Evolutionary conservation across 2,888 invertebrate genomes (phyloP).

Genomic region (Molanna angustata): DNA sequence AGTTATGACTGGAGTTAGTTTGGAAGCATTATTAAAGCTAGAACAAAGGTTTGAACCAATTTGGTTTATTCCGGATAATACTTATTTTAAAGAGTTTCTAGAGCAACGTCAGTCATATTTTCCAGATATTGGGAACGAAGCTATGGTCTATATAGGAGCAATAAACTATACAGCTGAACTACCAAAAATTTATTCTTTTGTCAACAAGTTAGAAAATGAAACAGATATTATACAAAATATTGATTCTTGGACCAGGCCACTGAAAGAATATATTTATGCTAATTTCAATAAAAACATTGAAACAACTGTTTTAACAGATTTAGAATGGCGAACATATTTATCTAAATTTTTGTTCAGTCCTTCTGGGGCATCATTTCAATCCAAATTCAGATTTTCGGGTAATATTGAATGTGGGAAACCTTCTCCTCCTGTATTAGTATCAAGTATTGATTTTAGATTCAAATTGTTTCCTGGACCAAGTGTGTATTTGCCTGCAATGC

Average conservation of each 20-base stretch:
- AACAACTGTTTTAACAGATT: slow-evolving; percentile 46
- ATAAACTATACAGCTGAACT: slow-evolving; percentile 65
- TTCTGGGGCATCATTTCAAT: slow-evolving; percentile 64
- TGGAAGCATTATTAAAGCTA: slow-evolving; percentile 60
- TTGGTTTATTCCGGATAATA: slow-evolving; percentile 74
- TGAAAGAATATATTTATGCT: slow-evolving; percentile 57
- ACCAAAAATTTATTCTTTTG: slow-evolving; percentile 54
- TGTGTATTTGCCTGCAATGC: slow-evolving; percentile 73
- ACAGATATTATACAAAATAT: slow-evolving; percentile 54
- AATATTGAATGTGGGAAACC: slow-evolving; percentile 61
- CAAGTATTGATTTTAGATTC: slow-evolving; percentile 64
- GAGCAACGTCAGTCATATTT: slow-evolving; percentile 57
- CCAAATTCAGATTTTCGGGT: slow-evolving; percentile 62
- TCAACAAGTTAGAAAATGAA: slow-evolving; percentile 51
- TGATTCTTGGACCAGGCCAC: slow-evolving; percentile 64
- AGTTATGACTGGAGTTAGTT: slow-evolving; percentile 58
- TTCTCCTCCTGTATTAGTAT: slow-evolving; percentile 57
- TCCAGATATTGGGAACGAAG: slow-evolving; percentile 63
- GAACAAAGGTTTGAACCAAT: slow-evolving; percentile 76
- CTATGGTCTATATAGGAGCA: slow-evolving; percentile 63
- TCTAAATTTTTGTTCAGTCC: slow-evolving; percentile 70
- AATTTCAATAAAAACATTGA: slow-evolving; percentile 58
- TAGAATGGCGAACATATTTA: slow-evolving; percentile 60
- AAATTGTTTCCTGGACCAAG: slow-evolving; percentile 58
- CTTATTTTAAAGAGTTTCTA: slow-evolving; percentile 64